Conservation (phyloP, 2,888 invertebrate species). For the Pseudococcus jackbeardsleyi region DNA sequence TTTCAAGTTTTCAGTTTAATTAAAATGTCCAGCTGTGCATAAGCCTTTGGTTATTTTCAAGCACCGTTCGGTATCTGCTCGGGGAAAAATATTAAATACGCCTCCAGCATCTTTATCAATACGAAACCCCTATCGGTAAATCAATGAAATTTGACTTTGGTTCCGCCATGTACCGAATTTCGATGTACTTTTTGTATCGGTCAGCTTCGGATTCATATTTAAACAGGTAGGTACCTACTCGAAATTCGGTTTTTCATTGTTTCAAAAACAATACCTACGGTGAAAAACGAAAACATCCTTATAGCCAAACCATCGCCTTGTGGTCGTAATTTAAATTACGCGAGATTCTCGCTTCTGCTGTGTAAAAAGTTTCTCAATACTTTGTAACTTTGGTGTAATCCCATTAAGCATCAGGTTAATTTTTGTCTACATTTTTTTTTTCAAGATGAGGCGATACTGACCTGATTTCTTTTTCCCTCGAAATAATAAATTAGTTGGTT, state of each 20-base stretch:
- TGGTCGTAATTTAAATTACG: slow-evolving; percentile 14
- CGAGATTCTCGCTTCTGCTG: neutral
- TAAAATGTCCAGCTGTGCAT: slow-evolving; percentile 34
- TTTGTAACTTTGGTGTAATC: slow-evolving; percentile 25
- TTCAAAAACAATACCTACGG: neutral
- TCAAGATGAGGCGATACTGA: slow-evolving; percentile 2
- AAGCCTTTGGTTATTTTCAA: neutral
- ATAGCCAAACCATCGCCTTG: neutral
- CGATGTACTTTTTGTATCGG: neutral
- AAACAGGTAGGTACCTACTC: neutral
- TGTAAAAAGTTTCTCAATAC: slow-evolving; percentile 13
- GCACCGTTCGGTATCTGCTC: neutral
- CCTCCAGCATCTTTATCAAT: neutral
- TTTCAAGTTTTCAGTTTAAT: slow-evolving; percentile 19
- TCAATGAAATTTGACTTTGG: neutral
- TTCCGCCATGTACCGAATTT: neutral
- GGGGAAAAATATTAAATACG: slow-evolving; percentile 8
- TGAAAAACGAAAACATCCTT: neutral
- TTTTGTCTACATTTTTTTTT: neutral
- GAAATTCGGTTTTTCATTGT: neutral
- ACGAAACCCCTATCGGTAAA: neutral
- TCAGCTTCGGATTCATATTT: neutral
- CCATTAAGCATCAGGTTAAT: neutral
- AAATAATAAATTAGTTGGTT: slow-evolving; percentile 16
- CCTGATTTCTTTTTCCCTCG: neutral